phyloP scores from a whole-genome alignment of 2,888 invertebrate genomes.

The Sphaeridia pumilis region DNA sequence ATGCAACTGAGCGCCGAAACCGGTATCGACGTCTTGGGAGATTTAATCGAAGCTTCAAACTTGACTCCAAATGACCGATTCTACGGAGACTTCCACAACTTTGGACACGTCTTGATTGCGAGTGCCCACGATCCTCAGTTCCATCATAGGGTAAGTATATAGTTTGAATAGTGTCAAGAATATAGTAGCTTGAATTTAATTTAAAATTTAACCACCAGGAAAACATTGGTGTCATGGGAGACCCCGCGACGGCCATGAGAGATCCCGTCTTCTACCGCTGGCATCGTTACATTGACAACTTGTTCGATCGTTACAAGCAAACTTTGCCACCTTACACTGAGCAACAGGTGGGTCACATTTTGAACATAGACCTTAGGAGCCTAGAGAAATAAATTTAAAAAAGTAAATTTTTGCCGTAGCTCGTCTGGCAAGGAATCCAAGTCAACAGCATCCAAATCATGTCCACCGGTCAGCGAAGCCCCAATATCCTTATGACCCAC shows the following conservation, averaged over 20 bases:
- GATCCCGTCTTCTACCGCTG: conserved; percentile 78
- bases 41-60: conserved; percentile 61
- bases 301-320: conserved; percentile 47
- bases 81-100: conserved; percentile 64
- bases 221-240: conserved; percentile 69
- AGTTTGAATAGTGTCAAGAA: background rate
- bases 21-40: conserved; percentile 68
- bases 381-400: background rate
- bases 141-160: conserved; percentile 45
- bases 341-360: conserved; percentile 14
- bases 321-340: conserved; percentile 45
- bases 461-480: conserved; percentile 40
- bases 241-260: conserved; percentile 71
- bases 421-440: conserved; percentile 33
- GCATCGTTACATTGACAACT: conserved; percentile 66
- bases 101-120: conserved; percentile 66
- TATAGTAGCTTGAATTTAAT: background rate
- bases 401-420: conserved; percentile 18
- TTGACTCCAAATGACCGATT: conserved; percentile 39
- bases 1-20: conserved; percentile 51
- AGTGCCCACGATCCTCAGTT: conserved; percentile 71
- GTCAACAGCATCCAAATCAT: conserved; percentile 30
- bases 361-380: too few species aligned
- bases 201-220: conserved; percentile 47
- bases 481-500: conserved; percentile 49